Conservation (phyloP, 2,888 invertebrate genomes). For the Acleris literana region DNA sequence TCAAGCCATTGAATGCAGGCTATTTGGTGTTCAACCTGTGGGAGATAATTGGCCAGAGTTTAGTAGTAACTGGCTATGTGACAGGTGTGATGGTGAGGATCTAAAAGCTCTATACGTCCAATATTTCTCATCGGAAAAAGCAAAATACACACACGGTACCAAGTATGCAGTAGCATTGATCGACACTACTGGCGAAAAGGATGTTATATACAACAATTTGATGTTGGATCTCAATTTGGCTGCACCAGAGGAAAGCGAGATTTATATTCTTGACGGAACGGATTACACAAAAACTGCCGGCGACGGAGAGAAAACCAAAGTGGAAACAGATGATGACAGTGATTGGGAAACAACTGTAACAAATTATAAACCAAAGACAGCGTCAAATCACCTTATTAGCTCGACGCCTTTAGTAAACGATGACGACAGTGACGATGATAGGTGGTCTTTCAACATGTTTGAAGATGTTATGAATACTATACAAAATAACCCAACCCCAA, state of each 20-base stretch:
- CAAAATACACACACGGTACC: constrained; percentile 64
- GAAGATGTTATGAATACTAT: constrained; percentile 46
- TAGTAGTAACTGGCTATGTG: constrained; percentile 77
- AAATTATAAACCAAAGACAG: constrained; percentile 9
- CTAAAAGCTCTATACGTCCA: constrained; percentile 72
- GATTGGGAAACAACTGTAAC: background rate
- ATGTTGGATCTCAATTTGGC: constrained; percentile 80
- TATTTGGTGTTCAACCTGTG: constrained; percentile 79
- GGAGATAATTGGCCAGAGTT: constrained; percentile 79
- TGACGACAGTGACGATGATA: constrained; percentile 50
- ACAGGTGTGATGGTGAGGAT: constrained; percentile 66
- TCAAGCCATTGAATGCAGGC: constrained; percentile 85
- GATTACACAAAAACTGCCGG: constrained; percentile 41
- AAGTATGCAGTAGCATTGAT: constrained; percentile 79
- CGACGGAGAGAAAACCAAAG: constrained; percentile 25
- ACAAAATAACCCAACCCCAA: constrained; percentile 16
- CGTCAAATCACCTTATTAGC: constrained; percentile 51
- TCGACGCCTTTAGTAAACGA: constrained; percentile 59
- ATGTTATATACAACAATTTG: constrained; percentile 74
- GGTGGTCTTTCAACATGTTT: constrained; percentile 55
- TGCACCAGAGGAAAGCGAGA: constrained; percentile 53
- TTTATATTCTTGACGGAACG: constrained; percentile 52
- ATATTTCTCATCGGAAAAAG: constrained; percentile 64
- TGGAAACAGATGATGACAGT: constrained; percentile 39
- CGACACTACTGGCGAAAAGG: constrained; percentile 68